phyloP scores from a whole-genome alignment of 2,888 invertebrate genomes.

The Ophion slaviceki region DNA sequence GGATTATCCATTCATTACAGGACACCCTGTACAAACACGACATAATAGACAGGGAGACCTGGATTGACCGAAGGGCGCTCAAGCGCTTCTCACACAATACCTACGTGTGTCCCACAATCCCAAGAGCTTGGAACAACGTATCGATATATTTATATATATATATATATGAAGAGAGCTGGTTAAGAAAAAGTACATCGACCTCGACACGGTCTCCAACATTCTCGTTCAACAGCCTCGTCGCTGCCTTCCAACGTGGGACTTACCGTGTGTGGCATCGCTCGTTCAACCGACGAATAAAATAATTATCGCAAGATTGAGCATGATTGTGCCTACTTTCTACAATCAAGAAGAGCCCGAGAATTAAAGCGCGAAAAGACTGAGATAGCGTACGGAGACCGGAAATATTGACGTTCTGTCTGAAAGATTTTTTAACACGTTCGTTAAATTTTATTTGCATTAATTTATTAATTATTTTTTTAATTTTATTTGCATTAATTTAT shows the following conservation, averaged over 20 bases:
- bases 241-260: constrained; percentile 42
- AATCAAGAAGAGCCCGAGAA: not conserved
- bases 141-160: not conserved
- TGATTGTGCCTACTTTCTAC: constrained; percentile 55
- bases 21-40: no score
- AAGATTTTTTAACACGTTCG: no score
- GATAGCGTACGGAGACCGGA: no score
- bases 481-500: no score
- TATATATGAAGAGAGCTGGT: not conserved
- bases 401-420: no score
- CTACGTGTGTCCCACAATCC: not conserved
- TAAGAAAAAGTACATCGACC: constrained; percentile 63
- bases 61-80: no score
- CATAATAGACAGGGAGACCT: no score
- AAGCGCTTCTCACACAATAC: no score
- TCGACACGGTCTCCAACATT: constrained; percentile 42
- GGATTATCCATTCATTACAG: no score
- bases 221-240: constrained; percentile 22
- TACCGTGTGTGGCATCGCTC: constrained; percentile 2
- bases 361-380: not conserved
- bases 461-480: no score
- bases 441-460: no score
- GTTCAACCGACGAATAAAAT: constrained; percentile 59
- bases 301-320: constrained; percentile 56
- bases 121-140: not conserved